A percentile compares a stretch with the other conserved stretches of the same genome.
Conservation (phyloP, 2,113 vertebrate species). For the Balaenoptera acutorostrata region DNA sequence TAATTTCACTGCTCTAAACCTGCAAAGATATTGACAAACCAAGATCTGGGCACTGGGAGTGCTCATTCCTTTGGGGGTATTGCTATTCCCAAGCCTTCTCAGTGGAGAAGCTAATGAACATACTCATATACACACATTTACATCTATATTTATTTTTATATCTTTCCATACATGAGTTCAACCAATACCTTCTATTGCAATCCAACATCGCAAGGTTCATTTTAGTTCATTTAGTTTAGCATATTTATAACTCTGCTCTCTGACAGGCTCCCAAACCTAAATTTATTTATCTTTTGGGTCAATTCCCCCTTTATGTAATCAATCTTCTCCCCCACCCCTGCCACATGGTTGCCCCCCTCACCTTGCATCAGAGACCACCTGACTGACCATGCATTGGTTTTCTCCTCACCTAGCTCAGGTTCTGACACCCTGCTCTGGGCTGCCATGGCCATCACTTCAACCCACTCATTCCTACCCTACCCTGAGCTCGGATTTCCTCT, state of each 20-base stretch:
- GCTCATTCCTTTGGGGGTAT: neutral
- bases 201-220: neutral
- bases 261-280: neutral
- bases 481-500: neutral
- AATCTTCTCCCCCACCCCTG: neutral
- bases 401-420: neutral
- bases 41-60: neutral
- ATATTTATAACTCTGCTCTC: neutral
- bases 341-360: neutral
- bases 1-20: neutral
- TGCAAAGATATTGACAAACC: neutral
- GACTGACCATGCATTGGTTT: neutral
- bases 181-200: neutral
- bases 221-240: neutral
- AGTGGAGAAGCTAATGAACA: neutral
- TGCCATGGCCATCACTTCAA: neutral
- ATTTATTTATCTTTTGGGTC: neutral
- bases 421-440: neutral
- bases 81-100: neutral
- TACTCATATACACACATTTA: neutral
- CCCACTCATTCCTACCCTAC: too few species aligned
- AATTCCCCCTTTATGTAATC: neutral
- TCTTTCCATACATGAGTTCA: neutral
- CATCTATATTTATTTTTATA: neutral
- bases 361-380: rapidly evolving